Percentiles rank a stretch among this genome's conserved stretches.
Conservation (phyloP, 2,113 vertebrate genomes). For the Elgaria multicarinata region DNA sequence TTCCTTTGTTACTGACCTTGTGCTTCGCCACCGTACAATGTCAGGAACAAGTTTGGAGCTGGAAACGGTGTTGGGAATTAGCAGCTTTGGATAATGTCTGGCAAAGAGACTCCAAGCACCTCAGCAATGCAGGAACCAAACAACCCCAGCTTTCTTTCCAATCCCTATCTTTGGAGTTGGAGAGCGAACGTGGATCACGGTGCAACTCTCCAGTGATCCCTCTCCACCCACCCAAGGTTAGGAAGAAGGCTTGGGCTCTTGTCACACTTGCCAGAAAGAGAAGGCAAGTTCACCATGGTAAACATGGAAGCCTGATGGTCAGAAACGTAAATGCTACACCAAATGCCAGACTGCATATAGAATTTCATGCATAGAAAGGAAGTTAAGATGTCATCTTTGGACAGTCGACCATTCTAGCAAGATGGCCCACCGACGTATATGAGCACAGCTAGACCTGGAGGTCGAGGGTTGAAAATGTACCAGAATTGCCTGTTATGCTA, state of each 20-base stretch:
- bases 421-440: neutral
- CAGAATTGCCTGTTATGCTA: neutral
- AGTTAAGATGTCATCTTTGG: neutral
- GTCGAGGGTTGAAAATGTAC: neutral
- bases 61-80: neutral
- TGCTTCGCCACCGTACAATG: neutral
- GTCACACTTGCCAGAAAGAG: neutral
- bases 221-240: too few species aligned
- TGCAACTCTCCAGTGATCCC: neutral
- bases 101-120: neutral
- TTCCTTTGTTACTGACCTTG: neutral
- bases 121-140: neutral
- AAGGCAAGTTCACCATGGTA: too few species aligned
- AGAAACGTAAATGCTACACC: neutral
- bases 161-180: too few species aligned
- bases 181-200: neutral
- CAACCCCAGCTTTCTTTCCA: neutral
- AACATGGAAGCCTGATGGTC: neutral
- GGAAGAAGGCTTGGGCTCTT: neutral
- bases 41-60: neutral
- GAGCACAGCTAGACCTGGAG: neutral
- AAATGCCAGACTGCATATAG: neutral
- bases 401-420: neutral
- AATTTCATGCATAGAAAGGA: neutral
- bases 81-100: neutral